Percentiles rank a stretch among this genome's conserved stretches.
phyloP scores from a whole-genome alignment of 1,140 invertebrate genomes.

The Olivierus martensii region DNA sequence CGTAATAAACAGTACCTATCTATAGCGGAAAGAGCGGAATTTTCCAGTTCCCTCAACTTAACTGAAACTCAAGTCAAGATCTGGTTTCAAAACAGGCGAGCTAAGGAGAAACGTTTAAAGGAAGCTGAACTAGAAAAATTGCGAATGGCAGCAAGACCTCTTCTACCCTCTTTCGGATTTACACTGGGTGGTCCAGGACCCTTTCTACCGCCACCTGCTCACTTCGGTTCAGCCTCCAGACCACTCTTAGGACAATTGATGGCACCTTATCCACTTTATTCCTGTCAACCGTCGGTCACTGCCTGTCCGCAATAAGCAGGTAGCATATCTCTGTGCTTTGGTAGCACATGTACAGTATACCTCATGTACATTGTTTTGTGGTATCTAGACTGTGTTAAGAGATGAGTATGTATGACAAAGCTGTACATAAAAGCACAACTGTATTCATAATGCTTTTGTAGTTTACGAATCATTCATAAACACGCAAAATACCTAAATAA shows the following conservation, averaged over 20 bases:
- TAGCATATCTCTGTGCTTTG: too few relatives aligned
- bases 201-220: conserved; percentile 11
- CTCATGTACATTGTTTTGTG: too few relatives aligned
- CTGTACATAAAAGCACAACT: too few relatives aligned
- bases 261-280: conserved; percentile 15
- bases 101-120: conserved; percentile 37
- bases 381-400: too few relatives aligned
- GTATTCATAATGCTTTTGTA: too few relatives aligned
- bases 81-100: conserved; percentile 36
- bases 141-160: conserved; percentile 25
- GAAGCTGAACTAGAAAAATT: conserved; percentile 36
- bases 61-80: conserved; percentile 66
- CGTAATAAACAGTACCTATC: conserved; percentile 90
- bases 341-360: too few relatives aligned
- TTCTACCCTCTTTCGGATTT: conserved; percentile 15
- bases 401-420: too few relatives aligned
- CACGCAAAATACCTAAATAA: too few relatives aligned
- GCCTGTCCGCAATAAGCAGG: not conserved
- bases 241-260: conserved; percentile 10
- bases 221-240: conserved; percentile 4
- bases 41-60: conserved; percentile 78
- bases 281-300: conserved; percentile 1
- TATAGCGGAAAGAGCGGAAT: conserved; percentile 92
- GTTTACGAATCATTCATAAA: too few relatives aligned
- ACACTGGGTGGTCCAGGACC: conserved; percentile 4